These are phyloP conservation scores for Drosophila setosimentum DNA, from an alignment of 2,888 invertebrate genomes.

Conservation along the genomic window DNA sequence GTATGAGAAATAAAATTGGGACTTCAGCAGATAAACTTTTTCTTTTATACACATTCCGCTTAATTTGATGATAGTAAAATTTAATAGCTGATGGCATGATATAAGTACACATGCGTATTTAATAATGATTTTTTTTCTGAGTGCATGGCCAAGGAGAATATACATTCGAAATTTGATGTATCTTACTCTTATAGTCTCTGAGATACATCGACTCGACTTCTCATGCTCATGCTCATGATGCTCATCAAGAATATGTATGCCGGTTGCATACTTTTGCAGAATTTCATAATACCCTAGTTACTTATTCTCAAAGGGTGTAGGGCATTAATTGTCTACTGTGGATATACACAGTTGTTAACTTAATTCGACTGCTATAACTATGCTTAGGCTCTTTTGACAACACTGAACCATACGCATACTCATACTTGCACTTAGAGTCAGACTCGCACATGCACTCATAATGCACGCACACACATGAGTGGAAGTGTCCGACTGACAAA, in stretches of 20 bases:
- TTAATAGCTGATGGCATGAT: background rate
- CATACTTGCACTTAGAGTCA: slow-evolving; percentile 1
- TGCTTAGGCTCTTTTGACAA: slow-evolving; percentile 3
- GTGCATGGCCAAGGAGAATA: too few relatives aligned
- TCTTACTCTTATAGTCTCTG: too few relatives aligned
- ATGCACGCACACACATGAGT: slow-evolving; percentile 6
- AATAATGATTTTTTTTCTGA: background rate
- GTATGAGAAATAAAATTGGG: too few relatives aligned
- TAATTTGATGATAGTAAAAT: background rate
- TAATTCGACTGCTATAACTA: slow-evolving; percentile 12
- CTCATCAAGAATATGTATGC: too few relatives aligned
- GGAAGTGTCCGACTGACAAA: slow-evolving; percentile 30
- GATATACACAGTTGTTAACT: slow-evolving; percentile 1
- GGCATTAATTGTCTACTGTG: background rate
- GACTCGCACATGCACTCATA: slow-evolving; percentile 5
- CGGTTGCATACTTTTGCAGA: background rate
- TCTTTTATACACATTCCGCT: too few relatives aligned
- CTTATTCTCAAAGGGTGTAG: background rate
- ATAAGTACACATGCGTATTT: background rate
- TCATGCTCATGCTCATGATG: too few relatives aligned
- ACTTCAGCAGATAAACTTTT: too few relatives aligned
- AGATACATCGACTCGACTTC: background rate
- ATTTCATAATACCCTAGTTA: background rate
- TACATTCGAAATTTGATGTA: too few relatives aligned
- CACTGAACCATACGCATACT: background rate